These are phyloP conservation scores for Choloepus didactylus DNA, from an alignment of 2,797 vertebrate genomes.

Conservation along the genomic window DNA sequence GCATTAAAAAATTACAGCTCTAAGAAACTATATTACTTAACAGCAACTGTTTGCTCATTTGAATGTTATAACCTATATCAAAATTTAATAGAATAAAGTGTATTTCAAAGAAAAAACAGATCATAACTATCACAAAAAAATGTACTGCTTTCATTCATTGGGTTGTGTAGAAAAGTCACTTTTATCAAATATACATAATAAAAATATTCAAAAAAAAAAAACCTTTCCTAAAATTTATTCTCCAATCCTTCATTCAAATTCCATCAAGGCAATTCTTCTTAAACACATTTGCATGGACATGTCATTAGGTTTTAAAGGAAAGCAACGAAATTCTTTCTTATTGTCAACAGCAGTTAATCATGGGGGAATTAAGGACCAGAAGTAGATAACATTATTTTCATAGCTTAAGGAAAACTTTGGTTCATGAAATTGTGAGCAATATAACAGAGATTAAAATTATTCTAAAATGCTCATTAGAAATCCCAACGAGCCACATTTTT, in stretches of 20 bases:
- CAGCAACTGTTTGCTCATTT: background rate
- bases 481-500: background rate
- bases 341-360: background rate
- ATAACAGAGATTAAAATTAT: background rate
- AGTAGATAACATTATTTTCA: background rate
- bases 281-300: background rate
- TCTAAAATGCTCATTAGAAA: background rate
- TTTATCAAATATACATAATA: constrained; percentile 19
- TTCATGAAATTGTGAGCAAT: background rate
- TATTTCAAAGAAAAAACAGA: constrained; percentile 6
- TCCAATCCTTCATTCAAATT: background rate
- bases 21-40: constrained; percentile 47
- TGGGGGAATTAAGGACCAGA: background rate
- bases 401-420: background rate
- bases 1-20: background rate
- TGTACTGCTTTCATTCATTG: constrained; percentile 27
- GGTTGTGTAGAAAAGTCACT: background rate
- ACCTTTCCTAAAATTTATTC: background rate
- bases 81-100: constrained; percentile 44
- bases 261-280: constrained; percentile 29
- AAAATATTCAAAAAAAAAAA: constrained; percentile 30
- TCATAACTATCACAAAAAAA: constrained; percentile 36
- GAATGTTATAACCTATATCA: constrained; percentile 49
- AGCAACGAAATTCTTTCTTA: constrained; percentile 17
- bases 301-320: constrained; percentile 48